Base-by-base conservation (phyloP, 2,797 vertebrate genomes). In the Acipenser transmontanus region DNA sequence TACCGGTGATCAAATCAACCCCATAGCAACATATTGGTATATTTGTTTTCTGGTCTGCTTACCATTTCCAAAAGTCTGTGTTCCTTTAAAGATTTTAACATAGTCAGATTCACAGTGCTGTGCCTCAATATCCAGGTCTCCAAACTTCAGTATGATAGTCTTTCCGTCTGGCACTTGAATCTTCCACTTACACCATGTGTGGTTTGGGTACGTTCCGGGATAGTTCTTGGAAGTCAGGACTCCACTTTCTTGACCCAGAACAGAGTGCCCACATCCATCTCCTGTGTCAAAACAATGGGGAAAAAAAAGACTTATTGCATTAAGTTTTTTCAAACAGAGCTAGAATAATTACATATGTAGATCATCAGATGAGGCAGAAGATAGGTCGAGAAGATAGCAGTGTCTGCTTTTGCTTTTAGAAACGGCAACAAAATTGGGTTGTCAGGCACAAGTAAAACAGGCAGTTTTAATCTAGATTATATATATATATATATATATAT, bases 161-260 rank as follows among this genome's bases (percentile, higher is more conserved):
- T 88, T 90, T 63, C 89, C 89, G 0, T 73, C 70, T 5, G 88
- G 80, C 63, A 91, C 86, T 13, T 73, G 74, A 67, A 94, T 87
- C 47, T 78, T 91, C 82, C 84, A 89, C 72, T 92, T 87, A 34
- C 91, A 94, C 50, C 80, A 65, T 1, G 91, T 92, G 69, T 91
- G 82, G 77, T 92, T 95, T 67, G 93, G 91, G 62, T 93, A 93
- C 0, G 91, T 91, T 64, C 86, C 82, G 12, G 92, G 93, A 75
- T 93, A 93, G 78, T 92, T 92, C 75, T 84, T 93, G n/a, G 91
- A 93, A 49, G 89, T 83, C 66, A 95, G 67, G 0, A 90, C 89
- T 50, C 93, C 93, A 7, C 92, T 93, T 69, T 90, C 87, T 61
- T 86, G 84, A 61, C 89, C 87, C 70, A 86, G 81, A 69, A 89